These are phyloP conservation scores for Nemapogon koenigi DNA, from an alignment of 2,888 invertebrate species.

Conservation along the genomic window DNA sequence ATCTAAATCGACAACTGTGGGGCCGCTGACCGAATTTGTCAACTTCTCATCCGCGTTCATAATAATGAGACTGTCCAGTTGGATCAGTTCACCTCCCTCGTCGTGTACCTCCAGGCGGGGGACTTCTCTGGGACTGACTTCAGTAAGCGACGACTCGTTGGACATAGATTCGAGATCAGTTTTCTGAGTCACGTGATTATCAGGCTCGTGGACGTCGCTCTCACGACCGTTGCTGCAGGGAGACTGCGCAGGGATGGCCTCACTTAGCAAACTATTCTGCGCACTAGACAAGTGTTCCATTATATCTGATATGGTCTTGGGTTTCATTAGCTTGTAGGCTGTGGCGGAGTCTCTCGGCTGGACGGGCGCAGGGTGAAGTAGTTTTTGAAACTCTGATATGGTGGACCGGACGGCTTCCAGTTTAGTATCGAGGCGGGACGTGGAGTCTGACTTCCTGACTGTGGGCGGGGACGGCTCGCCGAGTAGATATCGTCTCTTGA, in stretches of 20 bases:
- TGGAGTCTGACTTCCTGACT: slow-evolving; percentile 82
- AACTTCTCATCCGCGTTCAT: slow-evolving; percentile 28
- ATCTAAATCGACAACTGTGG: slow-evolving; percentile 41
- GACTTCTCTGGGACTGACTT: slow-evolving; percentile 52
- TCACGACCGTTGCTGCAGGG: slow-evolving; percentile 38
- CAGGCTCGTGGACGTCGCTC: slow-evolving; percentile 57
- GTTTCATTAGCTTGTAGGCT: slow-evolving; percentile 24
- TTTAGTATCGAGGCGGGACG: slow-evolving; percentile 84
- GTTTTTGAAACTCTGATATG: slow-evolving; percentile 88
- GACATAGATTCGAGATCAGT: slow-evolving; percentile 68
- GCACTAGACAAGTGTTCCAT: slow-evolving; percentile 52
- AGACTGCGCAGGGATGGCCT: slow-evolving; percentile 34
- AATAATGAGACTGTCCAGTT: slow-evolving; percentile 66
- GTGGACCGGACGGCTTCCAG: slow-evolving; percentile 84
- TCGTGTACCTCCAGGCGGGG: slow-evolving; percentile 78
- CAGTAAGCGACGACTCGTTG: slow-evolving; percentile 43
- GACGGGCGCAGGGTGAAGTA: slow-evolving; percentile 78
- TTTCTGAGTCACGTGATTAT: slow-evolving; percentile 42
- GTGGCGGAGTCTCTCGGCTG: slow-evolving; percentile 17
- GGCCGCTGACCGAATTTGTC: slow-evolving; percentile 45
- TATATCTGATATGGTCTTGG: slow-evolving; percentile 68
- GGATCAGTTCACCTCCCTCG: slow-evolving; percentile 71
- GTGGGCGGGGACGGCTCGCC: slow-evolving; percentile 74
- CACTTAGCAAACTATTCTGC: slow-evolving; percentile 43
- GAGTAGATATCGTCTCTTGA: slow-evolving; percentile 84